phyloP scores from a whole-genome alignment of 2,888 invertebrate genomes.

The Serripes groenlandicus region DNA sequence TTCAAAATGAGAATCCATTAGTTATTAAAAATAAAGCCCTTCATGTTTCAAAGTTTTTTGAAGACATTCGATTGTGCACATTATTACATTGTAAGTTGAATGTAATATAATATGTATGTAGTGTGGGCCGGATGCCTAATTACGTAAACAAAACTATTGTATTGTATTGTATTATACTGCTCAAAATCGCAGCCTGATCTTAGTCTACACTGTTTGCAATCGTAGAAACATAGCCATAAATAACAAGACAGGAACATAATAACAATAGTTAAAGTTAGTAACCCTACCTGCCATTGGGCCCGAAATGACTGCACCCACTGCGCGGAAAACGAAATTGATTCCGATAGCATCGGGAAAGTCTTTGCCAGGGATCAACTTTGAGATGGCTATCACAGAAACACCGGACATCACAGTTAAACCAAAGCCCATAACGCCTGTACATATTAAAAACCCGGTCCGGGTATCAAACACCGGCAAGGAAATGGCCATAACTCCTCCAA shows the following conservation, averaged over 20 bases:
- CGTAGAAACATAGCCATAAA: not conserved
- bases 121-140: too few species aligned
- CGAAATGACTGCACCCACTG: constrained; percentile 6
- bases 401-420: constrained; percentile 11
- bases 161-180: not conserved
- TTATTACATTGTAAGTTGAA: too few species aligned
- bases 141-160: not conserved
- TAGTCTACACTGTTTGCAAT: not conserved
- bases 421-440: constrained; percentile 6
- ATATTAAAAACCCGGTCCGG: not conserved
- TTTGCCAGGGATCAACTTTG: not conserved
- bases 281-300: constrained; percentile 18
- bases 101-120: too few species aligned
- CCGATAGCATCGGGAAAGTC: constrained; percentile 26
- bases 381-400: constrained; percentile 4
- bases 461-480: constrained; percentile 13
- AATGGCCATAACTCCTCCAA: constrained; percentile 7
- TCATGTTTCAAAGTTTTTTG: too few species aligned
- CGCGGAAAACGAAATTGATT: constrained; percentile 8
- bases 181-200: not conserved
- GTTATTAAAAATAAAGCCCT: too few species aligned
- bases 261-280: not conserved
- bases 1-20: too few species aligned
- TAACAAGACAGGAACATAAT: not conserved
- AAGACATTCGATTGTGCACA: too few species aligned